Conservation (phyloP, 1,140 invertebrate species). For the Cecropterus lyciades region DNA sequence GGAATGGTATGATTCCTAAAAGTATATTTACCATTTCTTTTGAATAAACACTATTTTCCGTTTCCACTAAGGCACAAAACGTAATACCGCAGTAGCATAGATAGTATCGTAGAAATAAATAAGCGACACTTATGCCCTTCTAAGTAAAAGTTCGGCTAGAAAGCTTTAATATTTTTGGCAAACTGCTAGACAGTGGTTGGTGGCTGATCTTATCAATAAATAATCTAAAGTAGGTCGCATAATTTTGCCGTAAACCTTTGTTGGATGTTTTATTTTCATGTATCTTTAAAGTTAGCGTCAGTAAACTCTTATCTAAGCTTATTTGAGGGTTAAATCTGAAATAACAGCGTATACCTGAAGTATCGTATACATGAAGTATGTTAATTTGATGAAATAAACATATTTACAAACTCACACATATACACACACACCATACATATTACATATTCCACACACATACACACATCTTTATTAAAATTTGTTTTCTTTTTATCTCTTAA, state of each 20-base stretch:
- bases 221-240: constrained; percentile 18
- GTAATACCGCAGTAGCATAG: constrained; percentile 4
- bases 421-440: too few species aligned
- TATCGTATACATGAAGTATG: too few species aligned
- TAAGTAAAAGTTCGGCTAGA: constrained; percentile 20
- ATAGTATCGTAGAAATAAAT: constrained; percentile 17
- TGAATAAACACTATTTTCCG: background rate
- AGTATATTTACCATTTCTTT: background rate
- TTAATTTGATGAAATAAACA: too few species aligned
- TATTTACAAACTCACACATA: too few species aligned
- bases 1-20: too few species aligned
- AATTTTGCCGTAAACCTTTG: constrained; percentile 15
- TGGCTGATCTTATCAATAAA: constrained; percentile 21
- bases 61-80: constrained; percentile 9
- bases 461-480: too few species aligned
- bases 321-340: background rate
- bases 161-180: constrained; percentile 20
- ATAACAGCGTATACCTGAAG: background rate
- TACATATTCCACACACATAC: too few species aligned
- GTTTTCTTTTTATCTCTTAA: too few species aligned
- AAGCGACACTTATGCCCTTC: constrained; percentile 19
- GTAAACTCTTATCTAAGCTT: background rate
- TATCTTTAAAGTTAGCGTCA: background rate
- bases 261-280: constrained; percentile 11
- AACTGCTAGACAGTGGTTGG: constrained; percentile 19